Evolutionary conservation across 2,797 vertebrate species (phyloP).

Genomic region (Lepilemur ruficaudatus): DNA sequence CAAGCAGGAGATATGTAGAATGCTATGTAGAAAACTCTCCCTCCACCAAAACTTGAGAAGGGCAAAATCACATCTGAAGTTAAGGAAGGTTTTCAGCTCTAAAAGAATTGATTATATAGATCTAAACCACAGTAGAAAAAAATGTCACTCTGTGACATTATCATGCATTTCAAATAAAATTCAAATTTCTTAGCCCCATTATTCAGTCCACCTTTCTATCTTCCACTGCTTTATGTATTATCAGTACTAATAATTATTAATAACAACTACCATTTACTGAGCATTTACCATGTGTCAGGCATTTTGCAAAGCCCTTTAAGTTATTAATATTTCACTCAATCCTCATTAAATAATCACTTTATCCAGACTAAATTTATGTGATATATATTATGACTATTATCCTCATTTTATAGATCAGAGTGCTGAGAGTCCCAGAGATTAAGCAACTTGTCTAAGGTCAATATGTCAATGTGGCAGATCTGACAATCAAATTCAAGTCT

Average conservation of each 20-base stretch:
- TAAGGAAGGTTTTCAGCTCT: not conserved
- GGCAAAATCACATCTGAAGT: not conserved
- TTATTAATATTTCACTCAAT: not conserved
- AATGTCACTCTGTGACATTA: not conserved
- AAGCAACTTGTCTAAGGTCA: not conserved
- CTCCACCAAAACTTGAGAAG: not conserved
- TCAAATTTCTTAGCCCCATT: not conserved
- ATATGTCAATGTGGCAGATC: not conserved
- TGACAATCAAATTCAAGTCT: not conserved
- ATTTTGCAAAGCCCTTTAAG: not conserved
- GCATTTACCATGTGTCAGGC: not conserved
- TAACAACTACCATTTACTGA: not conserved
- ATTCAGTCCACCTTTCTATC: not conserved
- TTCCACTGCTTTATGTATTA: not conserved
- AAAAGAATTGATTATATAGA: not conserved
- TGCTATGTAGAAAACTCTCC: not conserved
- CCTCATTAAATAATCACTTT: not conserved
- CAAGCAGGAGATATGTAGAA: not conserved
- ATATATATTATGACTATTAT: not conserved
- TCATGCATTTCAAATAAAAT: not conserved
- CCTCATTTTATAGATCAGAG: not conserved
- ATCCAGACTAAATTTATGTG: not conserved
- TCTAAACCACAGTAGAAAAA: not conserved
- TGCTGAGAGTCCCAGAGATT: not conserved
- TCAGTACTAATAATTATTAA: not conserved